Conservation (phyloP, 2,888 invertebrate species). For the Callosobruchus maculatus region DNA sequence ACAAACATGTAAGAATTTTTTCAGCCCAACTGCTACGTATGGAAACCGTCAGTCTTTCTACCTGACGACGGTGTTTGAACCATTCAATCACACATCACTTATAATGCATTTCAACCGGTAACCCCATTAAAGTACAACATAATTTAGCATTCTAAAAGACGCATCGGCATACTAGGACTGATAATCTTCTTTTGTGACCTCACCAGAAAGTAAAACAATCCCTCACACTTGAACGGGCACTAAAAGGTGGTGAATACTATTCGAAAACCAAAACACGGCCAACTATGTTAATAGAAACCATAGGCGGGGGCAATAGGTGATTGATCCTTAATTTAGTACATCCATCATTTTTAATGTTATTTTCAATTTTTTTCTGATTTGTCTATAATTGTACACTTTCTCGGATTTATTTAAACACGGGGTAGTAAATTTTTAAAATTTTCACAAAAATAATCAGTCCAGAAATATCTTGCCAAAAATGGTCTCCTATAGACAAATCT, state of each 20-base stretch:
- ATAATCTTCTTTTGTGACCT: constrained; percentile 28
- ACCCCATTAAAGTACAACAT: constrained; percentile 14
- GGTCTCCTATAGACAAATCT: too few species aligned
- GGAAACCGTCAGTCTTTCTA: constrained; percentile 1
- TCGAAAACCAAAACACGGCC: constrained; percentile 38
- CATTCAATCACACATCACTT: constrained; percentile 4
- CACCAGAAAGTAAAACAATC: constrained; percentile 32
- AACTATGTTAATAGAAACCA: constrained; percentile 35
- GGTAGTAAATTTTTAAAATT: too few species aligned
- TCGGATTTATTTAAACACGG: too few species aligned
- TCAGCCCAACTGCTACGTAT: too few species aligned
- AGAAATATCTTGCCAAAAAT: too few species aligned
- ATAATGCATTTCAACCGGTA: constrained; percentile 8
- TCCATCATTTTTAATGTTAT: too few species aligned
- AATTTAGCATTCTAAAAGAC: constrained; percentile 14
- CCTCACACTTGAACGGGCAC: constrained; percentile 34
- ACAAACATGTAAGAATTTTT: too few species aligned
- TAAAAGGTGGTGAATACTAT: constrained; percentile 22
- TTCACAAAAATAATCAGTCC: too few species aligned
- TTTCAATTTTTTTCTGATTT: too few species aligned
- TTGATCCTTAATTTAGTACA: too few species aligned
- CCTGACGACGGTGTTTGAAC: background rate
- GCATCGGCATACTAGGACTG: constrained; percentile 20
- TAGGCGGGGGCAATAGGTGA: background rate
- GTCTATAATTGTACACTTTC: too few species aligned